A percentile compares a stretch with the other conserved stretches of the same genome.
Conservation (phyloP, 2,113 vertebrate genomes). For the Phainopepla nitens region DNA sequence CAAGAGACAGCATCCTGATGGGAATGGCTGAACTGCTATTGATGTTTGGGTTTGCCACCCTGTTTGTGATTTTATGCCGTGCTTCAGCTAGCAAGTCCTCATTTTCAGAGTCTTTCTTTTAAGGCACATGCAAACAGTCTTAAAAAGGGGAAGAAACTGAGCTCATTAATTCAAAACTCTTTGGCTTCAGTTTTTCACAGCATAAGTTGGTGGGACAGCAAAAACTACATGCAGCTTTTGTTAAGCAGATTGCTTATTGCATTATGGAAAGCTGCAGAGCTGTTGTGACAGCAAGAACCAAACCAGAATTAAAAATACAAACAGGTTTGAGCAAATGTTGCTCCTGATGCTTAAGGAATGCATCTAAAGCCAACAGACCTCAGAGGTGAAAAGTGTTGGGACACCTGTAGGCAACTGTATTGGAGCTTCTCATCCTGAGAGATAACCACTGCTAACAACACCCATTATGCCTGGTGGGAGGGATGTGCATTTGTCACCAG, state of each 20-base stretch:
- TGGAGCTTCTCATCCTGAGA: neutral
- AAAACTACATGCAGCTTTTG: neutral
- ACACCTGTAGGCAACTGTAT: neutral
- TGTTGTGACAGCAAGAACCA: neutral
- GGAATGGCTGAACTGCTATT: neutral
- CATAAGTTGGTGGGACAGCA: neutral
- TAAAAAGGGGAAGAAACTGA: neutral
- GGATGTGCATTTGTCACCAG: neutral
- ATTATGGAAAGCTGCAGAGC: neutral
- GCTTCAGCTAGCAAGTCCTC: neutral
- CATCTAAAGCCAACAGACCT: neutral
- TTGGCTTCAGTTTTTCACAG: neutral
- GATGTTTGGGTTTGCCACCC: neutral
- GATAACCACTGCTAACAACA: neutral
- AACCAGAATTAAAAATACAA: neutral
- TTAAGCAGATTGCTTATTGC: neutral
- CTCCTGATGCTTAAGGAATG: neutral
- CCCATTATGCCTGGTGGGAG: rapidly evolving
- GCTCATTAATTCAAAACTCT: neutral
- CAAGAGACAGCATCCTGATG: neutral
- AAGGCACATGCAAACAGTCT: neutral
- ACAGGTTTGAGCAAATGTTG: neutral
- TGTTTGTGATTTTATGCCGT: neutral
- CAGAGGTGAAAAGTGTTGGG: neutral
- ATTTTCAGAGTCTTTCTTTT: neutral